Evolutionary conservation across 1,140 invertebrate species (phyloP).

Genomic region (Plodia interpunctella): DNA sequence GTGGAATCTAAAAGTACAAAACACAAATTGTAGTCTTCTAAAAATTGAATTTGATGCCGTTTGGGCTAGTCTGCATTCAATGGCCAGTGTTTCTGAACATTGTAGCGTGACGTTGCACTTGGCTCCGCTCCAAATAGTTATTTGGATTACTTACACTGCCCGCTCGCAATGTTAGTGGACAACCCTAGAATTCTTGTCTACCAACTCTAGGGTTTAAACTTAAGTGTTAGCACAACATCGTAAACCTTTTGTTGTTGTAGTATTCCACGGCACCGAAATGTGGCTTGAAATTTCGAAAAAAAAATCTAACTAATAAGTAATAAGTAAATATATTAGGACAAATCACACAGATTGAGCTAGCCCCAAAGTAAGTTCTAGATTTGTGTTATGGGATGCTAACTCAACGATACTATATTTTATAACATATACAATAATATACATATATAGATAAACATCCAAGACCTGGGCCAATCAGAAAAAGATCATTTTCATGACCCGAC

Average conservation of each 20-base stretch:
- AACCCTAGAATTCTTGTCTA: conserved; percentile 4
- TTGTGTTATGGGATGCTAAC: too few species aligned
- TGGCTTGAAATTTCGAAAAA: too few species aligned
- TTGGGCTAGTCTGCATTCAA: neutral
- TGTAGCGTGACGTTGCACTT: conserved; percentile 1
- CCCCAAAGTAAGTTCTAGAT: too few species aligned
- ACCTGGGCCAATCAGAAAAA: too few species aligned
- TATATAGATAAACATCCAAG: too few species aligned
- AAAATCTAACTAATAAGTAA: too few species aligned
- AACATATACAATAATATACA: too few species aligned
- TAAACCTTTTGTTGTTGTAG: neutral
- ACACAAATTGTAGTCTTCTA: neutral
- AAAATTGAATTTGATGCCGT: neutral
- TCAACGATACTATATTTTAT: too few species aligned
- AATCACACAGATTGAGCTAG: too few species aligned
- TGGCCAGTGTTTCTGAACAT: neutral
- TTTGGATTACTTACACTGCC: conserved; percentile 4
- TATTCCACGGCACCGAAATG: neutral
- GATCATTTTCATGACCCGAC: too few species aligned
- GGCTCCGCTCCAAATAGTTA: conserved; percentile 1
- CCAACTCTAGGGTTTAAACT: neutral
- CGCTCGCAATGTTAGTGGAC: neutral
- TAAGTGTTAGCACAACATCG: conserved; percentile 2
- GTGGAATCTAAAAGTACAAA: neutral
- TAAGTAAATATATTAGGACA: too few species aligned